Percentiles rank a stretch among this genome's conserved stretches.
These are phyloP conservation scores for Hippopotamus amphibius DNA, from an alignment of 2,113 vertebrate species.

Conservation along the genomic window DNA sequence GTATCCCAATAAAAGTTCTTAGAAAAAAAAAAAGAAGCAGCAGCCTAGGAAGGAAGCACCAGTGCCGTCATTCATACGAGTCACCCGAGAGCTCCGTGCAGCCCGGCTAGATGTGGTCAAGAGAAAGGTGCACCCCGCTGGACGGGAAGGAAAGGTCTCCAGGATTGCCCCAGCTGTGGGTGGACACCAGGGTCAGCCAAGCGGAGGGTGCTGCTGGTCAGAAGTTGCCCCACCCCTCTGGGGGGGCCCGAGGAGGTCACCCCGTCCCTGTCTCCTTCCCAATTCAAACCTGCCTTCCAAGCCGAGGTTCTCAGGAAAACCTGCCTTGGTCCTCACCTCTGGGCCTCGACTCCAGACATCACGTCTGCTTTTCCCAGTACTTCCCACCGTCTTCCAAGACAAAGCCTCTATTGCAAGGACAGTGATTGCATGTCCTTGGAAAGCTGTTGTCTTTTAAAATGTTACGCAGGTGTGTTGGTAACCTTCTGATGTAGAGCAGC, in stretches of 20 bases:
- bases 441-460: background rate
- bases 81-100: background rate
- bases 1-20: too few species aligned
- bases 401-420: background rate
- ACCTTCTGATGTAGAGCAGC: background rate
- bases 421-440: rapidly evolving
- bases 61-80: too few species aligned
- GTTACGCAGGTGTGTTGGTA: too few species aligned
- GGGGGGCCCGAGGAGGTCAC: rapidly evolving
- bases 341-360: rapidly evolving
- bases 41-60: background rate
- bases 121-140: background rate
- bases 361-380: background rate
- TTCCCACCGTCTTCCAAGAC: too few species aligned
- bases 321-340: rapidly evolving
- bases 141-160: background rate
- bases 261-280: too few species aligned
- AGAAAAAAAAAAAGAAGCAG: too few species aligned
- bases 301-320: too few species aligned
- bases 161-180: background rate
- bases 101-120: background rate
- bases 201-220: too few species aligned
- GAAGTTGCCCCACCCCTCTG: background rate
- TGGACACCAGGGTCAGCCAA: rapidly evolving
- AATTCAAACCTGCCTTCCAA: background rate